These are phyloP conservation scores for Gila robusta DNA, from an alignment of 2,797 vertebrate genomes.

Conservation along the genomic window DNA sequence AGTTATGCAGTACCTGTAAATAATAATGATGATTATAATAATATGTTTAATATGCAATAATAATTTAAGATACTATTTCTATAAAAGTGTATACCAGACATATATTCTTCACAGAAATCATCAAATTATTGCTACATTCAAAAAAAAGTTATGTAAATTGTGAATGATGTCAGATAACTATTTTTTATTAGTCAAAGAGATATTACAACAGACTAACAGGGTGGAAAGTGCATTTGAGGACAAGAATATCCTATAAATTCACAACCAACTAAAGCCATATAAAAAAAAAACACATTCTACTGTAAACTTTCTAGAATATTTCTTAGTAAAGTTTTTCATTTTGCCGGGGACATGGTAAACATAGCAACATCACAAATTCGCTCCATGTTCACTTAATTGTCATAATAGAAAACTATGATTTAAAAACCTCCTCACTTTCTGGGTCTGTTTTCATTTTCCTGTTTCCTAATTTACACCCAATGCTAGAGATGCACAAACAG, in stretches of 20 bases:
- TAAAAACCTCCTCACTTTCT: neutral
- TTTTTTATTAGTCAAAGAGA: neutral
- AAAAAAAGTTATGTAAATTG: neutral
- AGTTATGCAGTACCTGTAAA: neutral
- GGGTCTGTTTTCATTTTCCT: neutral
- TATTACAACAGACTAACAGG: neutral
- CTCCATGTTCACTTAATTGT: neutral
- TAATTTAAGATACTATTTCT: neutral
- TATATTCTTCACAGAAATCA: neutral
- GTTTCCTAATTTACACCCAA: neutral
- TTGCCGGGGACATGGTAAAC: neutral
- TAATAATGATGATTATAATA: neutral
- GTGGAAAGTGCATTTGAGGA: neutral
- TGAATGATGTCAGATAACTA: neutral
- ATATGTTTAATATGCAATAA: neutral
- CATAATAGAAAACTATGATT: neutral
- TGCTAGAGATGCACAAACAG: neutral
- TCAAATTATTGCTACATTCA: neutral
- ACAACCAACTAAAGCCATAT: neutral
- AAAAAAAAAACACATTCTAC: neutral
- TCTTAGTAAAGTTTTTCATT: neutral
- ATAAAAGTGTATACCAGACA: no score
- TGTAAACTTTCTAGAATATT: neutral
- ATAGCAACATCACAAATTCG: neutral
- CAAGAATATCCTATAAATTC: neutral